These are phyloP conservation scores for Drosophila melanosoma DNA, from an alignment of 2,888 invertebrate genomes.

Conservation along the genomic window DNA sequence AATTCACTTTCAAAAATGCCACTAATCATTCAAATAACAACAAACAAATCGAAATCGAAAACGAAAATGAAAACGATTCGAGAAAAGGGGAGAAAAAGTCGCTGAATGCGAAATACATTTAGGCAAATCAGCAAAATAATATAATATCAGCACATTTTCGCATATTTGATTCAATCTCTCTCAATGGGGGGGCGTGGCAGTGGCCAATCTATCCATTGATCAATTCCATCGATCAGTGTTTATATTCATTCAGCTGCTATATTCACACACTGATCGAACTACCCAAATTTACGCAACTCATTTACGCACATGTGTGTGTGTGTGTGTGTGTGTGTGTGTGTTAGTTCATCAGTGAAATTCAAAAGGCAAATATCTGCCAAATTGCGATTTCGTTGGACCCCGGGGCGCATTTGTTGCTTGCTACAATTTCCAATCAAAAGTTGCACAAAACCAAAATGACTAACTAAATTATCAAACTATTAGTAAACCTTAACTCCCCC, in stretches of 20 bases:
- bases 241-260: conserved; percentile 20
- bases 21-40: conserved; percentile 64
- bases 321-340: not conserved
- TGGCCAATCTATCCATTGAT: conserved; percentile 24
- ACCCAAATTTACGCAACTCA: conserved; percentile 35
- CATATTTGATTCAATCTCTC: conserved; percentile 69
- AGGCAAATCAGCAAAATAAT: conserved; percentile 51
- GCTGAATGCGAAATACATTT: conserved; percentile 32
- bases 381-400: conserved; percentile 19
- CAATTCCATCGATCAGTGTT: conserved; percentile 47
- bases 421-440: conserved; percentile 68
- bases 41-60: conserved; percentile 1
- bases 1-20: conserved; percentile 79
- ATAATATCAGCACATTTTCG: conserved; percentile 63
- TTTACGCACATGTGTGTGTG: not conserved
- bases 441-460: conserved; percentile 50
- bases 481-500: conserved; percentile 10
- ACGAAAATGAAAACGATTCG: conserved; percentile 12
- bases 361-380: conserved; percentile 22
- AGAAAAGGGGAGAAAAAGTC: conserved; percentile 15
- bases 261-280: conserved; percentile 40
- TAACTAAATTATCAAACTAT: conserved; percentile 32
- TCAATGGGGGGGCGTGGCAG: conserved; percentile 40
- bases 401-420: conserved; percentile 47
- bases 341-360: conserved; percentile 17